Conservation (phyloP, 2,113 vertebrate species). For the Mesoclemmys tuberculata region DNA sequence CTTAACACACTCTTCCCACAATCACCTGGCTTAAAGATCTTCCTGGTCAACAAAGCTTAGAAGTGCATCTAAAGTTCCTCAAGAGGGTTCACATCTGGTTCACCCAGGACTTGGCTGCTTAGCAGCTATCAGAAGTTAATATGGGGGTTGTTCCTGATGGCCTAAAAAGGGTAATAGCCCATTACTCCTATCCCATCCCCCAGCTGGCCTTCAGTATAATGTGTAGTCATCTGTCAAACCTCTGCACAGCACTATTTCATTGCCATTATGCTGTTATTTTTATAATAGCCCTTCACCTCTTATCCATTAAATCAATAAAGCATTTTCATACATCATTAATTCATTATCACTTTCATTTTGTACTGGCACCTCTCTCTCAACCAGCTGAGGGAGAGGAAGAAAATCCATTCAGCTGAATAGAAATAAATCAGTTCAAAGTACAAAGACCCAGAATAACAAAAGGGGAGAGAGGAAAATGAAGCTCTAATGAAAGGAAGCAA, state of each 20-base stretch:
- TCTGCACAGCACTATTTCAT: neutral
- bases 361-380: neutral
- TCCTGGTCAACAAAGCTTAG: neutral
- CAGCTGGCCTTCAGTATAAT: neutral
- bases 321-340: neutral
- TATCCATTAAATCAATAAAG: neutral
- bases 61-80: neutral
- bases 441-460: neutral
- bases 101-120: neutral
- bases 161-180: neutral
- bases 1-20: rapidly evolving
- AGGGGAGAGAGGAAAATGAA: neutral
- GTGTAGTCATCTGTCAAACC: neutral
- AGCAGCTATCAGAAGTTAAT: rapidly evolving
- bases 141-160: neutral
- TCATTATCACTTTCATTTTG: neutral
- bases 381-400: neutral
- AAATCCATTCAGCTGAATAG: neutral
- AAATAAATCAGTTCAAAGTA: neutral
- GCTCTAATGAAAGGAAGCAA: neutral
- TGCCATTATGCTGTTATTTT: rapidly evolving
- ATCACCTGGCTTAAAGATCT: neutral
- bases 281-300: neutral
- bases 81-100: rapidly evolving
- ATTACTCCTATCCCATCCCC: neutral